A percentile compares a stretch with the other conserved stretches of the same genome.
phyloP scores from a whole-genome alignment of 2,888 invertebrate species.

The Dryadula phaetusa region DNA sequence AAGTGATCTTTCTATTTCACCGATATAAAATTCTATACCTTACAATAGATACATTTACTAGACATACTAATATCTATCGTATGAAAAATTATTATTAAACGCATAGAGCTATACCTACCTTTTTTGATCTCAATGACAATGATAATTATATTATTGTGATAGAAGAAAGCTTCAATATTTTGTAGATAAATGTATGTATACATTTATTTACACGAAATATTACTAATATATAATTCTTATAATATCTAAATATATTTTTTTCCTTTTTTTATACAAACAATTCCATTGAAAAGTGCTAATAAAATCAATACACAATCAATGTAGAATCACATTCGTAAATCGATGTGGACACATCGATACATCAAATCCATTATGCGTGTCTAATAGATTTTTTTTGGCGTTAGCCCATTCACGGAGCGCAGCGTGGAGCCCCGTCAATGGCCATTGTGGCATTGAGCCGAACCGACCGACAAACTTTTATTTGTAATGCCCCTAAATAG shows the following conservation, averaged over 20 bases:
- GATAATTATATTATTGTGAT: no score
- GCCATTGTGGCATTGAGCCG: slow-evolving; percentile 72
- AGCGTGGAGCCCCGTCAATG: slow-evolving; percentile 80
- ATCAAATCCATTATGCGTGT: slow-evolving; percentile 76
- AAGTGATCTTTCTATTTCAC: slow-evolving; percentile 57
- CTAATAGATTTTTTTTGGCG: slow-evolving; percentile 81
- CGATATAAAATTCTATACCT: slow-evolving; percentile 55
- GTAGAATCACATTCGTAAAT: slow-evolving; percentile 48
- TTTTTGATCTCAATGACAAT: no score
- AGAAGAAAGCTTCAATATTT: no score
- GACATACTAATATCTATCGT: slow-evolving; percentile 46
- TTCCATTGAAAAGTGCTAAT: slow-evolving; percentile 41
- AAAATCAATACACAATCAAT: slow-evolving; percentile 47
- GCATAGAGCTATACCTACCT: no score
- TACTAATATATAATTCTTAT: not conserved
- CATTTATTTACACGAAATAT: no score
- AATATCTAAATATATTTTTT: not conserved
- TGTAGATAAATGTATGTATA: no score
- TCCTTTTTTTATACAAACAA: slow-evolving; percentile 42
- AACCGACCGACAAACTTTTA: slow-evolving; percentile 77
- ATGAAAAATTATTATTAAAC: no score
- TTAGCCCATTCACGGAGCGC: slow-evolving; percentile 76
- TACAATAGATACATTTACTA: slow-evolving; percentile 57
- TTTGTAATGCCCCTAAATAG: slow-evolving; percentile 81
- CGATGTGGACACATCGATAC: slow-evolving; percentile 66